Base-by-base conservation (phyloP, 2,888 invertebrate species). In the Tenthredo notha region DNA sequence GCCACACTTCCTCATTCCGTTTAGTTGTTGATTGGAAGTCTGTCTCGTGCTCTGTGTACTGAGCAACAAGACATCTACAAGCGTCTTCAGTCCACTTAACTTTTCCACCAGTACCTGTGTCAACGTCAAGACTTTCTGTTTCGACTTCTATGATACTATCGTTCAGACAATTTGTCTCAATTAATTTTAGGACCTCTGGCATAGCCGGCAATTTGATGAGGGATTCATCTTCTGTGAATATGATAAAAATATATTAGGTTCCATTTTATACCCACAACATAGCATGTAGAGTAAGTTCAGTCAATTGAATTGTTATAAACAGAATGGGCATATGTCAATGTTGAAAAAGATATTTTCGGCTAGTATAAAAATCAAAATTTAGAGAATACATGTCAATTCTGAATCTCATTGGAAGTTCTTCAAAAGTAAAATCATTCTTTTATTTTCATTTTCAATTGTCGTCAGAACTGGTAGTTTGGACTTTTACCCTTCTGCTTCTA, bases 221-320 rank as follows among this genome's bases (percentile, higher is more conserved):
- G 54, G 54, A 54, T 54, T 54, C n/a, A 54, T 54, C 54, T 54
- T n/a, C 54, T 54, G 54, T n/a, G 54, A 54, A 54, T 54, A 54
- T 54, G 5, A n/a, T 54, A n/a, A 6, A 54, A 54, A n/a, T 54
- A 54, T n/a, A 54, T n/a, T n/a, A 54, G n/a, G 54, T 54, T 54
- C n/a, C n/a, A 54, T n/a, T n/a, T 54, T n/a, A 54, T 54, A 54
- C 7, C 54, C n/a, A 54, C 54, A 54, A 54, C 5, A 7, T 54
- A 10, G 43, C 43, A 43, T 43, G 12, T 54, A 18, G 2, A 15
- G 18, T 50, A n/a, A 54, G 3, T 54, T 18, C 54, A 18, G 5
- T n/a, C 18, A n/a, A 54, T 54, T 54, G 9, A 54, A 54, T 54
- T 54, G 54, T 10, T 43, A 43, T 54, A n/a, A 54, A 6, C n/a